A percentile compares a stretch with the other conserved stretches of the same genome.
These are phyloP conservation scores for Steinernema hermaphroditum DNA, from an alignment of 2,888 invertebrate species.

Conservation along the genomic window DNA sequence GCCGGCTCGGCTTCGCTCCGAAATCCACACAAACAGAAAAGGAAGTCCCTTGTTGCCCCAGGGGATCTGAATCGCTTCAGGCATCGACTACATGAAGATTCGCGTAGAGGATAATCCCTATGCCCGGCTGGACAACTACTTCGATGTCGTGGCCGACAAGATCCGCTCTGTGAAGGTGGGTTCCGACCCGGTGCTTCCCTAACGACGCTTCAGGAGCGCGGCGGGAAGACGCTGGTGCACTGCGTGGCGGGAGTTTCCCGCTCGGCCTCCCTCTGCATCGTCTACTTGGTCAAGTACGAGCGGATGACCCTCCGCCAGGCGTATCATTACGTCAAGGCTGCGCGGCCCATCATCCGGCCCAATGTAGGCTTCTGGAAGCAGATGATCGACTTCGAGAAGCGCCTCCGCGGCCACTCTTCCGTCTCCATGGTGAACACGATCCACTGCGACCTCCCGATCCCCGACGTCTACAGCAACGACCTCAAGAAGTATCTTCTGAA, in stretches of 20 bases:
- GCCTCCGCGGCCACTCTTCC: constrained; percentile 52
- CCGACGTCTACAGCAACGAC: constrained; percentile 62
- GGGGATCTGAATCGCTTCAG: constrained; percentile 38
- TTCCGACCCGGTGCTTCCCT: not conserved
- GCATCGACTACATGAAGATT: constrained; percentile 75
- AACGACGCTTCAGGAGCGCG: constrained; percentile 52
- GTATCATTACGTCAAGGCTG: constrained; percentile 70
- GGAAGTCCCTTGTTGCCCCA: no score
- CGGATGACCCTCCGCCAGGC: constrained; percentile 74
- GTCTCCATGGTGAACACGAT: constrained; percentile 60
- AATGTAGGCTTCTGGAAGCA: constrained; percentile 89
- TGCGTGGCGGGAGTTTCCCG: constrained; percentile 88
- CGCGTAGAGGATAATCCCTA: constrained; percentile 78
- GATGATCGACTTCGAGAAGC: constrained; percentile 79
- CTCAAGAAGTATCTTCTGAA: constrained; percentile 46
- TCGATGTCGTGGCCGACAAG: constrained; percentile 72
- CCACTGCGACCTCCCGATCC: constrained; percentile 61
- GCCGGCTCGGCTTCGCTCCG: not conserved
- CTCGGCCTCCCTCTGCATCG: constrained; percentile 81
- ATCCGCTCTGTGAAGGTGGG: constrained; percentile 59
- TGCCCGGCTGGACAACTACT: constrained; percentile 76
- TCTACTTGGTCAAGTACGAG: constrained; percentile 83
- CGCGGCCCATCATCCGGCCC: constrained; percentile 81
- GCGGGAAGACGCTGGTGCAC: constrained; percentile 79
- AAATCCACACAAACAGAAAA: no score